Evolutionary conservation across 2,888 invertebrate species (phyloP), one percentile per base, ranked within the genome.

Genomic region (Altica lythri): DNA sequence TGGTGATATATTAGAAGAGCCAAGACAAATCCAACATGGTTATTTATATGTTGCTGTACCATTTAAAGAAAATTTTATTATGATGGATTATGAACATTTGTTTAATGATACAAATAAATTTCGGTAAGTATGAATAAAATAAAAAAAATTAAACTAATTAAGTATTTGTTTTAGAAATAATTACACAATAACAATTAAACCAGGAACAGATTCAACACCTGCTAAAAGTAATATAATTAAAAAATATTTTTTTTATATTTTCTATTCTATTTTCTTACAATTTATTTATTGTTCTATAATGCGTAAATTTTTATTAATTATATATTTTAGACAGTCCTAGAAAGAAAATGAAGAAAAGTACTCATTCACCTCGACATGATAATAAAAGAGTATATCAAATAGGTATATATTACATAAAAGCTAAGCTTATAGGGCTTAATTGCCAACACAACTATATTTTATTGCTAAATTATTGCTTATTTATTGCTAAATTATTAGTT

Each of bases 11-110:
- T 38, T 65, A 14, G 27, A 34, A 5, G 25, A 50, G 3, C 60
- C 60, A 2, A 12, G 22, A 12, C 45, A 62, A 32, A 22, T 66
- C 10, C 55, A 59, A 34, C 66, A 66, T 44, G 66, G 66, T 10
- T 59, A 55, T 27, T 14, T 62, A 9, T 66, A 66, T 13, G 57
- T 66, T 1, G 66, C 59, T 0, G 47, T 66, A 12, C 62, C 63
- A 5, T 62, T 54, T 46, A 60, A 54, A 18, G 55, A 55, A 25
- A 53, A 44, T 10, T 66, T 64, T 55, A 27, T 55, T 27, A 40
- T 45, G 19, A 43, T 60, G 44, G 62, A 62, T 40, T 66, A 66
- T 32, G 12, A 51, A 13, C 40, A 27, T 30, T 14, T 51, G 5
- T 51, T 55, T 14, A 22, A 35, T 3, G 37, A 44, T 1, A 12